Base-by-base conservation (phyloP, 2,113 vertebrate genomes). In the Variabilichromis moorii region DNA sequence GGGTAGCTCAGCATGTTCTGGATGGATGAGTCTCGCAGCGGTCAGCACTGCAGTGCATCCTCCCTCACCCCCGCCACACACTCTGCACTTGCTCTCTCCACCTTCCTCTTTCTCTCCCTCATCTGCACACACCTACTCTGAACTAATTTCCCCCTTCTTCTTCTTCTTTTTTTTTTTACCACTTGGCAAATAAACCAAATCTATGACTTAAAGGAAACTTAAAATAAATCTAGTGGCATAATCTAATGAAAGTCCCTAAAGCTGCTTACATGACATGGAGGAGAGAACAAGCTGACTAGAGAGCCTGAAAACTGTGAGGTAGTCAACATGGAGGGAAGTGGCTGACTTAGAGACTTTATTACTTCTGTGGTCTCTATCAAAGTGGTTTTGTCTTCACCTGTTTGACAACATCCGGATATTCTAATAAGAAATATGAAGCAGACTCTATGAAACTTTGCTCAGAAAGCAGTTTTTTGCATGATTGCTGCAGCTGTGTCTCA, bases 41-140 rank as follows among this genome's bases (percentile, higher is more conserved):
- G 93, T 95, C 93, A 93, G 92, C 91, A 94, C 86, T 92, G 92
- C 93, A 88, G 90, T 79, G 31, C 68, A 82, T 78, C 83, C 78
- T 55, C 80, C 83, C 63, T 85, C 80, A 24, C 51, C 71, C 45
- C 31, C 31, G 21, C 31, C 45, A 19, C 45, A 26, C 83, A 68
- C 40, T 50, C 66, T 80, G 13, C 76, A 82, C 85, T 79, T 21
- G 8, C 54, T 45, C 85, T 31, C 86, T 47, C 80, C 26, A 14
- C 80, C 90, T 40, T 68, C 82, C 50, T 50, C 55, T 28, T 61
- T 16, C 76, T 54, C 33, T 66, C 53, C 33, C 26, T 84, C 31
- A 66, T 33, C 80, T 85, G 81, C 83, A 53, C 55, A 71, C 13
- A 73, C 40, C 31, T 19, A 16, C 33, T 84, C 40, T 8, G 5